Percentiles rank a stretch among this genome's conserved stretches.
Evolutionary conservation across 2,113 vertebrate genomes (phyloP).

Genomic region (Macaca nemestrina): DNA sequence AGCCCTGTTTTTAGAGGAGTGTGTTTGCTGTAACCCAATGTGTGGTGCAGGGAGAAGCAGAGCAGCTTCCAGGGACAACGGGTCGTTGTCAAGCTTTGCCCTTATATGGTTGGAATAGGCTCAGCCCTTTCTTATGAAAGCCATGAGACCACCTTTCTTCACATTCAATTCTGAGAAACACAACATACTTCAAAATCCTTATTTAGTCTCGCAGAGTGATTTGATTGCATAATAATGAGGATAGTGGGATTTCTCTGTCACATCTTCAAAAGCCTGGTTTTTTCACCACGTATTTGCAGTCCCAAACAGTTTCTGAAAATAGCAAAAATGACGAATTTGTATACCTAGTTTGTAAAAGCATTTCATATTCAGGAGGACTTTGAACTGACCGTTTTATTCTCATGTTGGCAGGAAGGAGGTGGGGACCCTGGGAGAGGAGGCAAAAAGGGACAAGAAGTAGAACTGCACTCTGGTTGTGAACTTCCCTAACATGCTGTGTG

Average conservation of each 20-base stretch:
- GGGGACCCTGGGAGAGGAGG: neutral
- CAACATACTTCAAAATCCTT: constrained; percentile 55
- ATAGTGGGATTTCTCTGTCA: constrained; percentile 46
- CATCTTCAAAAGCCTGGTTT: constrained; percentile 54
- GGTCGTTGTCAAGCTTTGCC: neutral
- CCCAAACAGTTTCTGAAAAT: constrained; percentile 53
- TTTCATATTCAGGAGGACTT: neutral
- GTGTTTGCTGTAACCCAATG: neutral
- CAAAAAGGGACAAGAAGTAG: too few species aligned
- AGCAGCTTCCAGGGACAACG: neutral
- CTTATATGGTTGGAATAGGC: neutral
- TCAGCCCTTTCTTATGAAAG: constrained; percentile 18
- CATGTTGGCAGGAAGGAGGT: neutral
- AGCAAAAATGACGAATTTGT: constrained; percentile 39
- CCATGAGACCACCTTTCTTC: constrained; percentile 26
- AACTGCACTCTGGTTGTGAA: neutral
- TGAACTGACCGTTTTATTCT: neutral
- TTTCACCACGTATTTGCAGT: constrained; percentile 17
- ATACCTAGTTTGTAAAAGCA: constrained; percentile 22
- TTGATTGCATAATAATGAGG: constrained; percentile 62
- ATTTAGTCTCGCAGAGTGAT: constrained; percentile 61
- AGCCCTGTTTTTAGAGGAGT: neutral
- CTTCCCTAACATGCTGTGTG: neutral
- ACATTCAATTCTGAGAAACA: constrained; percentile 34
- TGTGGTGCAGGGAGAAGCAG: neutral